phyloP scores from a whole-genome alignment of 2,113 vertebrate species.

The Mobula birostris region DNA sequence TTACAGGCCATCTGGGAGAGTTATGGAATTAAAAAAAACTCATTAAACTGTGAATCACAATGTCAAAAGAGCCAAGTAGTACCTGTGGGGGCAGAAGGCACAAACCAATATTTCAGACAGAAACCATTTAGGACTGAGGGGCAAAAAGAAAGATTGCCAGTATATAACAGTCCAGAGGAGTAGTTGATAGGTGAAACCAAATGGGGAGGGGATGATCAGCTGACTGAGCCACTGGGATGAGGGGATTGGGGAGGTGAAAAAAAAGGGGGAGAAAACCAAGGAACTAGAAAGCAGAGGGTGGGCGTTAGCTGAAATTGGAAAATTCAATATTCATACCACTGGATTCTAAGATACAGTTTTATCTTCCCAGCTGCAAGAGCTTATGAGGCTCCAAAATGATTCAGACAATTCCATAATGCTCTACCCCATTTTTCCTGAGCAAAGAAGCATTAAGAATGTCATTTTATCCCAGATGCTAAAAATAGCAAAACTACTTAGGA shows the following conservation, averaged over 20 bases:
- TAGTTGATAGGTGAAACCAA: neutral
- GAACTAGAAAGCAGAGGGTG: neutral
- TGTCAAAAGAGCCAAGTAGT: no score
- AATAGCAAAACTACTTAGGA: neutral
- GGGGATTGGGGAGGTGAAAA: neutral
- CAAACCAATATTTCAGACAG: no score
- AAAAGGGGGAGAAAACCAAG: neutral
- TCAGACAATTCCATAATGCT: neutral
- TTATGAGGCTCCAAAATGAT: neutral
- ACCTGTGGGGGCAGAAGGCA: no score
- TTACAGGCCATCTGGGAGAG: no score
- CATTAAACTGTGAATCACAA: no score
- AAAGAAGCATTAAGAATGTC: no score
- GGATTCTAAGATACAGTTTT: neutral
- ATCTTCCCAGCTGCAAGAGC: neutral
- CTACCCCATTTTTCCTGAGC: no score
- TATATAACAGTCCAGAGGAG: no score
- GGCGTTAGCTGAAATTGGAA: neutral
- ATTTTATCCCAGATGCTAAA: neutral
- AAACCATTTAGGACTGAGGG: no score
- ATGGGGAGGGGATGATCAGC: neutral
- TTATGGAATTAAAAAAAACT: no score
- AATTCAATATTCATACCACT: no score
- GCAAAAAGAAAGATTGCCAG: no score
- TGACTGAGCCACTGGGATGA: neutral